Base-by-base conservation (phyloP, 2,113 vertebrate genomes). In the Sula dactylatra region DNA sequence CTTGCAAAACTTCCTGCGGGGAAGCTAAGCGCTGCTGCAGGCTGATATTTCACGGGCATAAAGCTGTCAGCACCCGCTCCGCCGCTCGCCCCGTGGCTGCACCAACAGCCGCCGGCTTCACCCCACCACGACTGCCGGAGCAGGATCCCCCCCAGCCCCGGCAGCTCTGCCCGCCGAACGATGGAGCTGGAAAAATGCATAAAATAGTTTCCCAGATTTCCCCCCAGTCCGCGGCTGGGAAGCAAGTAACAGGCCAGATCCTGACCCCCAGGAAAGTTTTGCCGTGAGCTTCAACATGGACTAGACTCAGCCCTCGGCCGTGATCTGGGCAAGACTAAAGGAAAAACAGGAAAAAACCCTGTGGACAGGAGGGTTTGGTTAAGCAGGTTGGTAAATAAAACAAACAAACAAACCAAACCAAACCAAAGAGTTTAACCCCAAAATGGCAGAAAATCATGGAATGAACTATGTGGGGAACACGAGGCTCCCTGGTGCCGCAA, bases 401-500 rank as follows among this genome's bases (percentile, higher is more conserved):
- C 11, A 21, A 34, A 32, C 13, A 14, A 8, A 29, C 19, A 20
- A 56, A 45, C 4, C 47, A 81, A 56, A 66, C 13, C 13, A 19
- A 58, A 29, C 50, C 6, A 20, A 52, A 7, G 1, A 5, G 11
- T 78, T 89, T n/a, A 55, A 84, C 26, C 44, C 69, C 38, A 15
- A 26, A 19, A 19, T 3, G 3, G 42, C 2, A 40, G 49, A 71
- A 90, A 72, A 61, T 12, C 5, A 1, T 1, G 6, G 36, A n/a
- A 87, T 59, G 36, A 52, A 24, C 1, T 13, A 67, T 5, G 6
- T 3, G 10, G 27, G 45, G 62, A 79, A 17, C 11, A 3, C 0
- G 4, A 45, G 52, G 34, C 32, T 56, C 40, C 3, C 7, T 2
- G 0, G 64, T 1, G 0, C 49, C 2, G 2, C 11, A 14, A 74